Evolutionary conservation across 2,888 invertebrate genomes (phyloP), one percentile per base, ranked within the genome.

Genomic region (Spialia ferax): DNA sequence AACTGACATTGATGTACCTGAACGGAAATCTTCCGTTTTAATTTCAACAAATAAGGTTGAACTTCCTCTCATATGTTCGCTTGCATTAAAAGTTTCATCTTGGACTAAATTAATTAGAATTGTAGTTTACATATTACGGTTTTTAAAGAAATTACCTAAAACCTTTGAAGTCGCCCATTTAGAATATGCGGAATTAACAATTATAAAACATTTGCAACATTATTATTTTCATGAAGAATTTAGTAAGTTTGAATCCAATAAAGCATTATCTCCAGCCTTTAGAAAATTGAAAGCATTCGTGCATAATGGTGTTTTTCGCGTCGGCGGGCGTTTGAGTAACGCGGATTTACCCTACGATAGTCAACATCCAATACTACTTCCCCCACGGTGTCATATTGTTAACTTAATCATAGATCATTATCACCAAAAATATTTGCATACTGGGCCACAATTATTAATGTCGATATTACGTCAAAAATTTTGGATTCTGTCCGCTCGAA

Each of bases 401-500:
- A 60, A 60, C 18, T 45, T 60, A 45, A 42, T 60, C 11, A 45
- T 60, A n/a, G 59, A 60, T 60, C 6, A 60, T 26, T 60, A 60
- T n/a, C 50, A 61, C 29, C 29, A 20, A 26, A 29, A 69, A 70
- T 73, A 68, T 63, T 45, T 64, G 20, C 23, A 50, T 35, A 52
- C 65, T n/a, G 48, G 38, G 18, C 54, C 52, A 0, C 54, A 48
- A 15, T 29, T 59, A 11, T 42, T 35, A 52, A 29, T 18, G 42
- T 57, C 69, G 10, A 22, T 75, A 29, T 42, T 74, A 20, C 45
- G 57, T n/a, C 70, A 73, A 69, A 72, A 72, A 64, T 75, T 60
- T 55, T 74, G 75, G 75, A 74, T 75, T 42, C 13, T 75, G 20
- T 70, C 71, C 4, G 69, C 69, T 20, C 60, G 70, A 20, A 64